These are phyloP conservation scores for Gisinianus flammeolus DNA, from an alignment of 2,888 invertebrate genomes.

Conservation along the genomic window DNA sequence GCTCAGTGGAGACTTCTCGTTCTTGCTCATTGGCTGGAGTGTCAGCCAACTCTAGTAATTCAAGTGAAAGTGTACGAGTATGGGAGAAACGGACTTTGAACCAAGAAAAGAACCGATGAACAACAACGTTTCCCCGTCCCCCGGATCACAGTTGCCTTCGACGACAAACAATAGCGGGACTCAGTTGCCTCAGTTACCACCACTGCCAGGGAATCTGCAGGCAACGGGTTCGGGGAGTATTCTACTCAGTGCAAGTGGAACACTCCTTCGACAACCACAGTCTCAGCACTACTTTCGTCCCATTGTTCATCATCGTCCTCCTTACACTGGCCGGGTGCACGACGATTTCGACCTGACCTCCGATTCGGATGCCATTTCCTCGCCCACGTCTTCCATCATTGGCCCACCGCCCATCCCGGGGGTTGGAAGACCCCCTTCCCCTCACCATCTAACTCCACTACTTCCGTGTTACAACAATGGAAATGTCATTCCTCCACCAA, in stretches of 20 bases:
- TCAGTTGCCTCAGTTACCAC: slow-evolving; percentile 38
- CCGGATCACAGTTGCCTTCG: slow-evolving; percentile 56
- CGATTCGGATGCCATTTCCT: slow-evolving; percentile 58
- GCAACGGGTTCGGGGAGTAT: slow-evolving; percentile 40
- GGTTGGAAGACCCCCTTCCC: slow-evolving; percentile 56
- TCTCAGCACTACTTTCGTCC: slow-evolving; percentile 57
- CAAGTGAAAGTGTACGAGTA: slow-evolving; percentile 5
- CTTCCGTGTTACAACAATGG: slow-evolving; percentile 54
- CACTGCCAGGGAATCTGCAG: slow-evolving; percentile 39
- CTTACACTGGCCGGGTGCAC: slow-evolving; percentile 52
- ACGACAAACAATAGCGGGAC: slow-evolving; percentile 45
- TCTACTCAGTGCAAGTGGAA: slow-evolving; percentile 40
- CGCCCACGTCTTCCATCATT: slow-evolving; percentile 58
- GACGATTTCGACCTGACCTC: slow-evolving; percentile 59
- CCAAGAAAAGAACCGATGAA: slow-evolving; percentile 55
- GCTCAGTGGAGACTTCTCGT: not conserved
- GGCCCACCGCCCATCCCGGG: slow-evolving; percentile 57
- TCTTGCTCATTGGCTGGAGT: slow-evolving; percentile 9
- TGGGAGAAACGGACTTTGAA: slow-evolving; percentile 43
- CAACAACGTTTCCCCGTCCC: slow-evolving; percentile 57
- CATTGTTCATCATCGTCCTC: slow-evolving; percentile 57
- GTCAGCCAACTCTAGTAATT: slow-evolving; percentile 3
- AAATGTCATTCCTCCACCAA: slow-evolving; percentile 46
- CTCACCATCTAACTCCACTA: slow-evolving; percentile 57
- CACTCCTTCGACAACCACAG: slow-evolving; percentile 42